phyloP scores from a whole-genome alignment of 1,140 invertebrate species.

The Caerostris darwini region DNA sequence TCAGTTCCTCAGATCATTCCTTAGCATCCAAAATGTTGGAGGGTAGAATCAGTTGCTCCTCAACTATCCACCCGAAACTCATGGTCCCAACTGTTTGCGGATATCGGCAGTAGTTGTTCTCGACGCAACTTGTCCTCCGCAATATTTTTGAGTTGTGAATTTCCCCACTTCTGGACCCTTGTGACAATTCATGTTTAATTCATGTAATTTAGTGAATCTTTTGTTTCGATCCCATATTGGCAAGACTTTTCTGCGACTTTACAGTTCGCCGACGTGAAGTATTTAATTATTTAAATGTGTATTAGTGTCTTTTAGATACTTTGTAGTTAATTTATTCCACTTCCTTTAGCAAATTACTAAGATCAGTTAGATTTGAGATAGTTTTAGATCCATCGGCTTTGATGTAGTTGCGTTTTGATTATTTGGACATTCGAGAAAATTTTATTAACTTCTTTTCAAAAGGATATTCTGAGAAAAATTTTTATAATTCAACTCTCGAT shows the following conservation, averaged over 20 bases:
- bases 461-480: too few relatives aligned
- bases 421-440: too few relatives aligned
- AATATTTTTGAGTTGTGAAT: neutral
- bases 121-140: neutral
- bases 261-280: neutral
- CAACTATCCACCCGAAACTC: neutral
- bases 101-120: neutral
- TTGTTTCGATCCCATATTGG: neutral
- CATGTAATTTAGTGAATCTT: neutral
- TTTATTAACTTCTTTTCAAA: too few relatives aligned
- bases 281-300: neutral
- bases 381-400: neutral
- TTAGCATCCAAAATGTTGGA: constrained; percentile 33
- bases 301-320: neutral
- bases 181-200: neutral
- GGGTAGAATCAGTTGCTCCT: constrained; percentile 54
- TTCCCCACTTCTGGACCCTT: neutral
- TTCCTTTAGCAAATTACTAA: neutral
- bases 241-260: neutral
- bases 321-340: neutral
- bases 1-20: constrained; percentile 52
- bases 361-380: neutral
- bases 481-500: too few relatives aligned
- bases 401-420: neutral
- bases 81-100: neutral